Conservation (phyloP, 2,888 invertebrate species). For the Dryocosmus kuriphilus region DNA sequence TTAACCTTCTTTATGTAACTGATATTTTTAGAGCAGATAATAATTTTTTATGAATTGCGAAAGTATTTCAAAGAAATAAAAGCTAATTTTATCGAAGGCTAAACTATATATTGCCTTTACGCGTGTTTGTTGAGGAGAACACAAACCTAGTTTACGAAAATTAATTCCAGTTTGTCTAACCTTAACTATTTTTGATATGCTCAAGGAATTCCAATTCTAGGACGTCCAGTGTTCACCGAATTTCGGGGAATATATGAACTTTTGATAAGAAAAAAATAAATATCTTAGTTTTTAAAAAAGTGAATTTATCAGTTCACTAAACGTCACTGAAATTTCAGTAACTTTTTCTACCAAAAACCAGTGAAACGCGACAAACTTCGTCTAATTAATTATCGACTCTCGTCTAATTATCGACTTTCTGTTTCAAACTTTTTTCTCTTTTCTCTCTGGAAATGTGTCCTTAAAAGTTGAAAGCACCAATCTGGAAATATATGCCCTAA, state of each 20-base stretch:
- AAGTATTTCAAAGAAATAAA: background rate
- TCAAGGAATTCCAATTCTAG: conserved; percentile 7
- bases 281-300: too few species aligned
- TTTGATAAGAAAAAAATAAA: too few species aligned
- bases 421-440: background rate
- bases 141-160: background rate
- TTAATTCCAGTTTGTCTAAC: background rate
- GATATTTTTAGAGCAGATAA: background rate
- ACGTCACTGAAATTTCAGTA: too few species aligned
- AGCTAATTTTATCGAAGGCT: background rate
- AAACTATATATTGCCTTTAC: background rate
- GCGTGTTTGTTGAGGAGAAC: background rate
- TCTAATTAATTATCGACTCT: background rate
- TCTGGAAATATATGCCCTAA: background rate
- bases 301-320: background rate
- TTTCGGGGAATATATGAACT: too few species aligned
- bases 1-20: background rate
- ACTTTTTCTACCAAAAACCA: too few species aligned
- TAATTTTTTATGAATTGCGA: background rate
- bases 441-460: background rate
- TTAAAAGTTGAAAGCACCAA: background rate
- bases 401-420: conserved; percentile 6
- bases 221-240: too few species aligned
- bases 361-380: too few species aligned
- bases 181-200: background rate